Conservation (phyloP, 1,140 invertebrate genomes). For the Zaprionus gabonicus region DNA sequence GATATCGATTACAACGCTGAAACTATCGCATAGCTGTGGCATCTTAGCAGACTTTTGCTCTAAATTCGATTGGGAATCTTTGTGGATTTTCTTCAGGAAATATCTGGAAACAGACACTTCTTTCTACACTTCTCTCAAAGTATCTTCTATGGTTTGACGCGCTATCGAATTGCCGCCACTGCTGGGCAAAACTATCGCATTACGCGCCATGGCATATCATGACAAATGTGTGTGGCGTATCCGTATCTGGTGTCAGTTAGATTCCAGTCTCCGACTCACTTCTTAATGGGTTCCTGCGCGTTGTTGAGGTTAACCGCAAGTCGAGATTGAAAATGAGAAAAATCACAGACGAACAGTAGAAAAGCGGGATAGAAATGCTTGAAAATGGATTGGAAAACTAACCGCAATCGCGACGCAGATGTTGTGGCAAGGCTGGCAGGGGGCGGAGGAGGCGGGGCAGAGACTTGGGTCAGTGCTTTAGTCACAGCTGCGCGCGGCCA, state of each 20-base stretch:
- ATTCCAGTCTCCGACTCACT: not conserved
- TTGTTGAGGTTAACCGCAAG: conserved; percentile 47
- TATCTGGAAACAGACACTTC: not conserved
- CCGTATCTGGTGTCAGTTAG: conserved; percentile 3
- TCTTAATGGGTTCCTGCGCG: conserved; percentile 1
- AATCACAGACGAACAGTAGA: conserved; percentile 8
- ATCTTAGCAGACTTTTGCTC: not conserved
- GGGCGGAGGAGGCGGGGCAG: not conserved
- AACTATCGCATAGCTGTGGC: not conserved
- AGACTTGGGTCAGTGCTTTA: conserved; percentile 1
- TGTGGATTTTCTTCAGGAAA: not conserved
- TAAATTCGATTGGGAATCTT: not conserved
- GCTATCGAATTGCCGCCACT: not conserved
- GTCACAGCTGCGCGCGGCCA: conserved; percentile 3
- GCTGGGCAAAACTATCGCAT: not conserved
- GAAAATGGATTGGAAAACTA: conserved; percentile 11
- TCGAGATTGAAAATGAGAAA: conserved; percentile 35
- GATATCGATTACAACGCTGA: no score
- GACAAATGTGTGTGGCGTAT: conserved; percentile 5
- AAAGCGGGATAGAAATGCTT: not conserved
- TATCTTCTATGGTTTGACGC: conserved; percentile 1
- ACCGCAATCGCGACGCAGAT: conserved; percentile 12
- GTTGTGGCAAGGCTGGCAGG: not conserved
- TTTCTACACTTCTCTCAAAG: no score
- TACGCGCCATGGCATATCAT: not conserved